Conservation (phyloP, 2,113 vertebrate species). For the Orcinus orca region DNA sequence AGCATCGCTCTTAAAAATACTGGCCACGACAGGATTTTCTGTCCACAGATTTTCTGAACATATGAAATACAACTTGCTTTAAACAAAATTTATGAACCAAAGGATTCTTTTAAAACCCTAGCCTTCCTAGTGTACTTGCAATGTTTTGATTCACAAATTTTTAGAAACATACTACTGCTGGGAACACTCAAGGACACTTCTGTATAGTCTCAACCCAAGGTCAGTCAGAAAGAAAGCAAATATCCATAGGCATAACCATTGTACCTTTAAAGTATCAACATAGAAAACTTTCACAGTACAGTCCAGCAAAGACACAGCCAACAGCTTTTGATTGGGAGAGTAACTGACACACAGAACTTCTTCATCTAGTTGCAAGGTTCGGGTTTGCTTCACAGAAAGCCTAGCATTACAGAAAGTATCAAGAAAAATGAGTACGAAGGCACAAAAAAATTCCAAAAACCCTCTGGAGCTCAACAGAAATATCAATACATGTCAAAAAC, state of each 20-base stretch:
- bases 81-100: background rate
- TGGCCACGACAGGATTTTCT: background rate
- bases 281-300: constrained; percentile 98
- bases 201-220: background rate
- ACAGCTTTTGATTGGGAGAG: constrained; percentile 91
- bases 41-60: background rate
- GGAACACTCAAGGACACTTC: background rate
- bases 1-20: background rate
- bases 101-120: background rate
- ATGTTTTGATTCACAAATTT: background rate
- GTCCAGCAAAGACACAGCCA: constrained; percentile 94
- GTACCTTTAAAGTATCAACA: constrained; percentile 93
- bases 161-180: background rate
- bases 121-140: background rate
- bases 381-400: constrained; percentile 91
- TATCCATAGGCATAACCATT: background rate
- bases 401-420: constrained; percentile 67
- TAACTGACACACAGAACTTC: constrained; percentile 94
- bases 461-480: background rate
- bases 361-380: constrained; percentile 93
- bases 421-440: background rate
- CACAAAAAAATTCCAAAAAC: background rate
- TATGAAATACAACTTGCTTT: background rate
- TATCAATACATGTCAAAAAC: background rate
- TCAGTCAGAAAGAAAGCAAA: constrained; percentile 36